Percentiles rank a stretch among this genome's conserved stretches.
These are phyloP conservation scores for Nannobrachium achirus DNA, from an alignment of 2,113 vertebrate genomes.

Conservation along the genomic window DNA sequence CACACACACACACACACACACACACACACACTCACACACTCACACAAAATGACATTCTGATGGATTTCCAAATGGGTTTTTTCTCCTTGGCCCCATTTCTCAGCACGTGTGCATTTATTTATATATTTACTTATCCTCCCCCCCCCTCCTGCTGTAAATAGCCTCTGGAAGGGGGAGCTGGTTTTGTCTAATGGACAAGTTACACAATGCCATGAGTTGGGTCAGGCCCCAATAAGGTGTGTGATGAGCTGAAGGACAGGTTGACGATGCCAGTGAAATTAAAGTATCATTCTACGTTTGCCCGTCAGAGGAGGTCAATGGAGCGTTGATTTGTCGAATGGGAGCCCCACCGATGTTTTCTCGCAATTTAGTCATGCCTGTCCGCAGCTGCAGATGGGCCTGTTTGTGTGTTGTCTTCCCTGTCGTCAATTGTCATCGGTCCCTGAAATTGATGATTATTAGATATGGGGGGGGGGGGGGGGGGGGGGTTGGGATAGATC, in stretches of 20 bases:
- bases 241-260: conserved; percentile 46
- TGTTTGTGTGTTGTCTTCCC: neutral
- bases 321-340: conserved; percentile 15
- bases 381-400: neutral
- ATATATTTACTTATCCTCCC: conserved; percentile 21
- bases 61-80: conserved; percentile 73
- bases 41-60: conserved; percentile 73
- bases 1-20: conserved; percentile 11
- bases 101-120: conserved; percentile 41
- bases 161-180: conserved; percentile 51
- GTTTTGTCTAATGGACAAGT: conserved; percentile 67
- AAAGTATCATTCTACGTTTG: conserved; percentile 36
- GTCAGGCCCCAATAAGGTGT: conserved; percentile 23
- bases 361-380: neutral
- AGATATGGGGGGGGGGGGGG: neutral
- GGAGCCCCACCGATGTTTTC: conserved; percentile 7
- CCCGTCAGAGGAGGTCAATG: conserved; percentile 26
- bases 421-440: neutral
- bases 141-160: conserved; percentile 42
- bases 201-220: conserved; percentile 36
- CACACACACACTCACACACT: neutral
- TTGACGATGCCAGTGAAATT: conserved; percentile 41
- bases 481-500: neutral
- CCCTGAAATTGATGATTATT: neutral
- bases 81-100: conserved; percentile 72